phyloP scores from a whole-genome alignment of 2,797 vertebrate species.

The Sebastes hubbsi region DNA sequence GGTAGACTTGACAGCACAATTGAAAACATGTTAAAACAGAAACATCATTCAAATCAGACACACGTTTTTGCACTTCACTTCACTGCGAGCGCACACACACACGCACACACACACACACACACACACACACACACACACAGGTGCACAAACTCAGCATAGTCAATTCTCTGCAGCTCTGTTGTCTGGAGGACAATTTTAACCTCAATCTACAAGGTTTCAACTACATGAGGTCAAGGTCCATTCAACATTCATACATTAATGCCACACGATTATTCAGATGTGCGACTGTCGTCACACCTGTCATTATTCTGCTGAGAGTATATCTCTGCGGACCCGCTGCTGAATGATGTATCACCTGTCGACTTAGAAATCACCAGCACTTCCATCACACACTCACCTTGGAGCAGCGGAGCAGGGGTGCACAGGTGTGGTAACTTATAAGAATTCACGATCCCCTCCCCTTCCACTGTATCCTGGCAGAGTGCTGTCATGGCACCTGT shows the following conservation, averaged over 20 bases:
- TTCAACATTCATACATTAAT: conserved; percentile 70
- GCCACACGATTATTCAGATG: conserved; percentile 77
- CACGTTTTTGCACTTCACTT: not conserved
- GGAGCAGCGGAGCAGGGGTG: conserved; percentile 58
- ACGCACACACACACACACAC: too few relatives aligned
- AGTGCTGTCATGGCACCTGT: conserved; percentile 76
- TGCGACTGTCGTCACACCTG: conserved; percentile 74
- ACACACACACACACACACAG: not conserved
- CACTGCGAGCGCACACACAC: not conserved
- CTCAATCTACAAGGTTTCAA: conserved; percentile 47
- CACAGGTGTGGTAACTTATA: conserved; percentile 79
- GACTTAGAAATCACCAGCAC: conserved; percentile 69
- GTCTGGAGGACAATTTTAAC: conserved; percentile 44
- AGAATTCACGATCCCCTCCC: conserved; percentile 53
- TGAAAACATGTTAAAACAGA: conserved; percentile 53
- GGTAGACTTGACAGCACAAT: conserved; percentile 40
- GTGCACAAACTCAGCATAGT: conserved; percentile 2
- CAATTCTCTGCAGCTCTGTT: not conserved
- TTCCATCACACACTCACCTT: conserved; percentile 73
- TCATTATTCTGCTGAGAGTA: conserved; percentile 77
- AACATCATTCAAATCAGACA: conserved; percentile 44
- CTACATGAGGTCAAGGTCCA: conserved; percentile 72
- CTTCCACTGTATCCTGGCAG: conserved; percentile 62
- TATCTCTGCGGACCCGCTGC: conserved; percentile 66
- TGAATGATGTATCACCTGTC: conserved; percentile 85